Conservation (phyloP, 2,113 vertebrate species). For the Rhinopomastus cyanomelas region DNA sequence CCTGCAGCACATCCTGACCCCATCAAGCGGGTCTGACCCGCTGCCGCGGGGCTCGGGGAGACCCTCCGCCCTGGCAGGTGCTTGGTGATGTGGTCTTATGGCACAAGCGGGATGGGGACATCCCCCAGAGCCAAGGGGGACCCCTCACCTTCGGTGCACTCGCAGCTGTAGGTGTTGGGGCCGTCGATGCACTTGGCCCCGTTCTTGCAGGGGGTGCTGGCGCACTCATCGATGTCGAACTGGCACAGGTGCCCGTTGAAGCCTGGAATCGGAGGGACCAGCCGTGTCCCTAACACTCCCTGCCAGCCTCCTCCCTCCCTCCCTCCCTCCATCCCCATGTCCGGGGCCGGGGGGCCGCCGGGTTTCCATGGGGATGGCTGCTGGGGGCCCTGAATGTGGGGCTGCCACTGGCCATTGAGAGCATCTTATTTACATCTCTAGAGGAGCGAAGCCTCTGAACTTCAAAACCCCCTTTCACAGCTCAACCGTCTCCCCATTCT, state of each 20-base stretch:
- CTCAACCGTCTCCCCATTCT: constrained; percentile 71
- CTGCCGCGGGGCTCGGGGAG: fast-evolving
- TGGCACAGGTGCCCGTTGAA: constrained; percentile 90
- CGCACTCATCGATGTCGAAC: constrained; percentile 92
- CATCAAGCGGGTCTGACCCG: fast-evolving
- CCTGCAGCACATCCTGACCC: too few relatives aligned
- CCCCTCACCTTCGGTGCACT: constrained; percentile 89
- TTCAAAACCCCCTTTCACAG: constrained; percentile 59
- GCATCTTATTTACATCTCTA: constrained; percentile 83
- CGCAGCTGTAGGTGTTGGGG: constrained; percentile 95
- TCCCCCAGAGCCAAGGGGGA: too few relatives aligned
- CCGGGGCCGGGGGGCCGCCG: constrained; percentile 56
- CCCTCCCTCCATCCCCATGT: constrained; percentile 34
- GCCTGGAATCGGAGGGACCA: constrained; percentile 67
- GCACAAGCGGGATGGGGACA: too few relatives aligned
- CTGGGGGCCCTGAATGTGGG: constrained; percentile 73
- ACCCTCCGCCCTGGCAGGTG: neutral
- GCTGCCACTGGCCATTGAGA: constrained; percentile 64
- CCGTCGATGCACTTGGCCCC: constrained; percentile 97
- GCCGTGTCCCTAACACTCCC: neutral
- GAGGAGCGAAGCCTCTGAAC: constrained; percentile 69
- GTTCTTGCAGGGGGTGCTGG: constrained; percentile 92
- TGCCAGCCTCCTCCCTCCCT: neutral
- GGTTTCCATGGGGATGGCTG: constrained; percentile 79
- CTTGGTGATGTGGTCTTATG: neutral